Base-by-base conservation (phyloP, 2,888 invertebrate species). In the Thecocarcelia acutangulata region DNA sequence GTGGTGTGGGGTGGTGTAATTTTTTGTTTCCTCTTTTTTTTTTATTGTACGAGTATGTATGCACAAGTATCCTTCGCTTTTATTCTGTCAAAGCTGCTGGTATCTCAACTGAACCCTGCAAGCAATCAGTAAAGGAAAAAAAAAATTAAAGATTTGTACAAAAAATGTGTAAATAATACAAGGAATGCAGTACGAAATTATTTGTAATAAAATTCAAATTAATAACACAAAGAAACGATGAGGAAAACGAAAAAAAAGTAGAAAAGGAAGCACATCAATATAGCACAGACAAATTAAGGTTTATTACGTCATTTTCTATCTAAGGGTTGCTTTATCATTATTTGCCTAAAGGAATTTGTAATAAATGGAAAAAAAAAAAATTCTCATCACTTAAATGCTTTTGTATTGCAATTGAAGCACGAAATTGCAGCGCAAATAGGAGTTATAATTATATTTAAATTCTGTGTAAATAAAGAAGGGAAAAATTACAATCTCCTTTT, bases 201-300 rank as follows among this genome's bases (percentile, higher is more conserved):
- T 78, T 58, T 68, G 28, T 52, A 64, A 78, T 69, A 21, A 82
- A 74, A 74, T 69, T 78, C 69, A 68, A 74, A 69, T 82, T 78
- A 74, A 63, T 64, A 64, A 24, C 54, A 40, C 17, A 69, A 61
- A 66, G 68, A 61, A 40, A 40, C 17, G 19, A 21, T 40, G 44
- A 44, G 6, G 50, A 56, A 28, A n/a, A 37, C 19, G 15, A 15
- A 17, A 4, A 11, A 59, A 17, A 28, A 33, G 52, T 1, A 11
- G 44, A 33, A 17, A 11, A 15, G 13, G 21, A 70, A 69, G 11
- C 42, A 63, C 48, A 28, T 54, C 68, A 76, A 52, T 52, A 59
- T 4, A 44, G 50, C 21, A 68, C 13, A 69, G 17, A 68, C 44
- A 68, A 75, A 66, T 75, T 66, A 21, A 59, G 50, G 42, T 52